These are phyloP conservation scores for Craniophora ligustri DNA, from an alignment of 2,888 invertebrate species.

Conservation along the genomic window DNA sequence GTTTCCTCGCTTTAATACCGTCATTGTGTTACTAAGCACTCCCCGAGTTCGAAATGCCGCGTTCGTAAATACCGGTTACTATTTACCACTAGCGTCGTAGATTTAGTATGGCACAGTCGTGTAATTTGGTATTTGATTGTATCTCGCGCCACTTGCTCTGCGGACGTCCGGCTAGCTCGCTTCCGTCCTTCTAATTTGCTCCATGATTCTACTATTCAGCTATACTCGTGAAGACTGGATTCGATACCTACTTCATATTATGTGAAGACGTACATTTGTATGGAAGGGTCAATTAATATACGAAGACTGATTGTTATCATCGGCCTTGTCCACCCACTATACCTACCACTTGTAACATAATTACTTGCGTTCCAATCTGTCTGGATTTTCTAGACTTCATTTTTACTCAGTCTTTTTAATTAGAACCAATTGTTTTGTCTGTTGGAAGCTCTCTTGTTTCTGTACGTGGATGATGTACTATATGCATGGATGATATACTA, in stretches of 20 bases:
- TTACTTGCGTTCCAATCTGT: conserved; percentile 24
- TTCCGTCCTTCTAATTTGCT: conserved; percentile 58
- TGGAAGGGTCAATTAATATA: conserved; percentile 30
- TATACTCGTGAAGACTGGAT: conserved; percentile 33
- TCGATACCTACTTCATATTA: conserved; percentile 15
- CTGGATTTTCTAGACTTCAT: conserved; percentile 12
- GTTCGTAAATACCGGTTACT: conserved; percentile 29
- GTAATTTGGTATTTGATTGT: conserved; percentile 57
- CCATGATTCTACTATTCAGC: conserved; percentile 44
- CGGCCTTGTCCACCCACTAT: conserved; percentile 23
- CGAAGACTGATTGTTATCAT: conserved; percentile 32
- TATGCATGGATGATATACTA: too few relatives aligned
- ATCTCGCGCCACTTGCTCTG: conserved; percentile 50
- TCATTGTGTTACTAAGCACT: conserved; percentile 27
- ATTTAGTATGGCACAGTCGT: conserved; percentile 27
- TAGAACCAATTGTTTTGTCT: too few relatives aligned
- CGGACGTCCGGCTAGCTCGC: conserved; percentile 54
- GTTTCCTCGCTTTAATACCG: conserved; percentile 26
- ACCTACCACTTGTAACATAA: conserved; percentile 17
- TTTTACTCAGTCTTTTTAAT: conserved; percentile 7
- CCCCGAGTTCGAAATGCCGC: conserved; percentile 11
- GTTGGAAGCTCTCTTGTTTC: too few relatives aligned
- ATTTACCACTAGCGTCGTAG: conserved; percentile 17
- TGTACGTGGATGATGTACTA: background rate
- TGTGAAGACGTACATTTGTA: conserved; percentile 8